These are phyloP conservation scores for Cyclopterus lumpus DNA, from an alignment of 2,797 vertebrate genomes.

Conservation along the genomic window DNA sequence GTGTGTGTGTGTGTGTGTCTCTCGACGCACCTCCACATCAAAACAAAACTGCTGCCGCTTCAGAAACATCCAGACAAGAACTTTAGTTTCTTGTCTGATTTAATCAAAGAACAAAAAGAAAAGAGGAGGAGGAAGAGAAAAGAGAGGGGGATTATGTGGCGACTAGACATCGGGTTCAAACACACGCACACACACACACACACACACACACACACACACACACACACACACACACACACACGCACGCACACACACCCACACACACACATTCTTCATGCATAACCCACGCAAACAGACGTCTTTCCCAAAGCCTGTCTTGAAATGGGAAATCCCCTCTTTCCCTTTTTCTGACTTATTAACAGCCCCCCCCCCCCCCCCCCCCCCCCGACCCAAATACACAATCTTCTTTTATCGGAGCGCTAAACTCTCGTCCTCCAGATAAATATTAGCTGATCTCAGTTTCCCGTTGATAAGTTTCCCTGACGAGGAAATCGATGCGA, in stretches of 20 bases:
- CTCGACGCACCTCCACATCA: slow-evolving; percentile 62
- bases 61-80: slow-evolving; percentile 42
- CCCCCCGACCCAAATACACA: slow-evolving; percentile 19
- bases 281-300: slow-evolving; percentile 64
- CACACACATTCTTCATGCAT: slow-evolving; percentile 46
- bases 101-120: slow-evolving; percentile 20
- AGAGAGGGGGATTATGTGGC: slow-evolving; percentile 50
- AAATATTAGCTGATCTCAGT: slow-evolving; percentile 51
- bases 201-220: not conserved
- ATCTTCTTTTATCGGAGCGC: slow-evolving; percentile 66
- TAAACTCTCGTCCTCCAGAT: slow-evolving; percentile 44
- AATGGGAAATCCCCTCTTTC: slow-evolving; percentile 63
- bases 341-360: slow-evolving; percentile 60
- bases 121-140: slow-evolving; percentile 31
- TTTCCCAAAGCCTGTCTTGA: slow-evolving; percentile 55
- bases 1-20: slow-evolving; percentile 12
- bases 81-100: slow-evolving; percentile 26
- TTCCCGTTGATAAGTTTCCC: slow-evolving; percentile 54
- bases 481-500: slow-evolving; percentile 78
- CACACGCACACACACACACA: not conserved
- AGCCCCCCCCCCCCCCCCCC: slow-evolving; percentile 12
- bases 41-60: slow-evolving; percentile 56
- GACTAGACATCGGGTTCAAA: slow-evolving; percentile 28
- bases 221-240: not conserved
- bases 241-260: not conserved